Percentiles rank a stretch among this genome's conserved stretches.
Conservation (phyloP, 2,113 vertebrate genomes). For the Falco punctatus region DNA sequence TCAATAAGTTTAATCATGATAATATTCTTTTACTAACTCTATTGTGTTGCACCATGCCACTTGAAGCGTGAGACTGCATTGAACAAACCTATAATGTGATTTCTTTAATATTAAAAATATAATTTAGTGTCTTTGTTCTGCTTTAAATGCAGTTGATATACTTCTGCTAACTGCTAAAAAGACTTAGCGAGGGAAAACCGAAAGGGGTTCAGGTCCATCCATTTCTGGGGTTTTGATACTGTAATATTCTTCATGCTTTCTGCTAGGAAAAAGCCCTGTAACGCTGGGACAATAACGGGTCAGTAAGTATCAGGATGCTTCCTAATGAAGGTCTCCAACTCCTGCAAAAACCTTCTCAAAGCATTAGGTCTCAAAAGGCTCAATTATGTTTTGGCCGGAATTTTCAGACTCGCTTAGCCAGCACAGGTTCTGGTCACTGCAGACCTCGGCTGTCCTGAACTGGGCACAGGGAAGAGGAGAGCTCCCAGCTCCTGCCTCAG, state of each 20-base stretch:
- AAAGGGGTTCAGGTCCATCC: background rate
- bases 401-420: background rate
- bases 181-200: background rate
- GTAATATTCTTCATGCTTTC: background rate
- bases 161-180: background rate
- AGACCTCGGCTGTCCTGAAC: background rate
- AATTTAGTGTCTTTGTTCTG: background rate
- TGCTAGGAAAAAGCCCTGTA: background rate
- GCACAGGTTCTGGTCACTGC: background rate
- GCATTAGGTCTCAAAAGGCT: background rate
- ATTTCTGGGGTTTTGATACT: background rate
- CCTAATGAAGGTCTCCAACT: background rate
- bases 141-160: background rate
- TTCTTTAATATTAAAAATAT: background rate
- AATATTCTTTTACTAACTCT: background rate
- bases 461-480: background rate
- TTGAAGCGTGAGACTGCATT: background rate
- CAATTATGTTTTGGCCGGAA: accelerated
- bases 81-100: accelerated
- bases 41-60: background rate
- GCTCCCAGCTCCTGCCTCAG: background rate
- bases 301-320: background rate
- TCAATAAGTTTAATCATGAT: background rate
- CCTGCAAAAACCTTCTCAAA: background rate
- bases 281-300: background rate